Percentiles rank a stretch among this genome's conserved stretches.
phyloP scores from a whole-genome alignment of 2,888 invertebrate species.

The Mythimna impura region DNA sequence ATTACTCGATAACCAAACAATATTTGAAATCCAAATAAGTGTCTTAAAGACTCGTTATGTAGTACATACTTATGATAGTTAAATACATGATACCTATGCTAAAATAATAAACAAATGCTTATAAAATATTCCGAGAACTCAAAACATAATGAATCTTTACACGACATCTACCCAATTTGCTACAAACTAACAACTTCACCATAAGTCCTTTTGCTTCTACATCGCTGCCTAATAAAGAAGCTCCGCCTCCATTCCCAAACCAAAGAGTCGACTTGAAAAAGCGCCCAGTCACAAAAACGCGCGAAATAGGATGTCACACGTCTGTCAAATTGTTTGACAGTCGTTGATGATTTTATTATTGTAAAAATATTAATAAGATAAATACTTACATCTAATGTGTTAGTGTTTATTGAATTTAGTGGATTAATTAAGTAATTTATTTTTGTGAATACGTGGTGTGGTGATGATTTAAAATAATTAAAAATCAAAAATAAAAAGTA shows the following conservation, averaged over 20 bases:
- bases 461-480: background rate
- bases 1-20: too few species aligned
- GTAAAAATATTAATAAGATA: background rate
- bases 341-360: slow-evolving; percentile 42
- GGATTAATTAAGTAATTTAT: background rate
- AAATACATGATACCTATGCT: too few species aligned
- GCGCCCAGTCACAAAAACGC: slow-evolving; percentile 59
- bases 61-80: too few species aligned
- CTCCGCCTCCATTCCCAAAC: slow-evolving; percentile 45
- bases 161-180: background rate
- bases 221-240: slow-evolving; percentile 18
- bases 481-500: background rate
- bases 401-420: slow-evolving; percentile 6
- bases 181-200: background rate
- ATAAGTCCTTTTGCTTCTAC: slow-evolving; percentile 23
- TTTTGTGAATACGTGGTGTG: background rate
- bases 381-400: background rate
- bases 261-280: slow-evolving; percentile 25
- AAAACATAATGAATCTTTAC: background rate
- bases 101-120: too few species aligned
- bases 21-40: too few species aligned
- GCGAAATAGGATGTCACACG: slow-evolving; percentile 58
- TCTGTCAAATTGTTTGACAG: slow-evolving; percentile 57
- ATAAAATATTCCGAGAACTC: too few species aligned
- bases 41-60: too few species aligned